These are phyloP conservation scores for Nasonia oneida DNA, from an alignment of 2,888 invertebrate genomes.

Conservation along the genomic window DNA sequence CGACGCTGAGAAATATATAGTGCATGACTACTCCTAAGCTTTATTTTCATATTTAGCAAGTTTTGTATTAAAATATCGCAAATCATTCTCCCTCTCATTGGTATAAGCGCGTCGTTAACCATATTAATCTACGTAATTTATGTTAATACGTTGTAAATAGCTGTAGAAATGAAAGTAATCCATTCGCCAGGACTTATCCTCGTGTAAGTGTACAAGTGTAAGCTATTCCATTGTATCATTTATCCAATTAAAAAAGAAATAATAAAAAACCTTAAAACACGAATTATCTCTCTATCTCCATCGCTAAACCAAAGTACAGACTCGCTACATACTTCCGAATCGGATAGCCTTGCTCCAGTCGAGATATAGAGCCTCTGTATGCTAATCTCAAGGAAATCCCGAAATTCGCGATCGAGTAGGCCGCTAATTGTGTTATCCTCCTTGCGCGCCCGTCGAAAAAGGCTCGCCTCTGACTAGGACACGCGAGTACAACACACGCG, in stretches of 20 bases:
- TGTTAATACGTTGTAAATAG: slow-evolving; percentile 54
- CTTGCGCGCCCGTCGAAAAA: background rate
- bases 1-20: slow-evolving; percentile 43
- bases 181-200: background rate
- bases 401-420: background rate
- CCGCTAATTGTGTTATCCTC: background rate
- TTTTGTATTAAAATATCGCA: slow-evolving; percentile 45
- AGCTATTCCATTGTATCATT: slow-evolving; percentile 46
- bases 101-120: background rate
- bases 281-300: background rate
- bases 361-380: background rate
- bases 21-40: slow-evolving; percentile 25
- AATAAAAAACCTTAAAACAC: slow-evolving; percentile 21
- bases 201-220: background rate
- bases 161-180: slow-evolving; percentile 43
- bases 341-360: slow-evolving; percentile 53
- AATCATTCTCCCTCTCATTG: slow-evolving; percentile 21
- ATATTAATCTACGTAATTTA: slow-evolving; percentile 33
- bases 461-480: background rate
- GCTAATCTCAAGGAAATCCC: slow-evolving; percentile 33
- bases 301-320: background rate
- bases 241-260: slow-evolving; percentile 10
- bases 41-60: slow-evolving; percentile 19
- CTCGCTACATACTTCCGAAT: background rate
- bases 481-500: background rate